Conservation (phyloP, 2,888 invertebrate species). For the Nephrocerus scutellatus region DNA sequence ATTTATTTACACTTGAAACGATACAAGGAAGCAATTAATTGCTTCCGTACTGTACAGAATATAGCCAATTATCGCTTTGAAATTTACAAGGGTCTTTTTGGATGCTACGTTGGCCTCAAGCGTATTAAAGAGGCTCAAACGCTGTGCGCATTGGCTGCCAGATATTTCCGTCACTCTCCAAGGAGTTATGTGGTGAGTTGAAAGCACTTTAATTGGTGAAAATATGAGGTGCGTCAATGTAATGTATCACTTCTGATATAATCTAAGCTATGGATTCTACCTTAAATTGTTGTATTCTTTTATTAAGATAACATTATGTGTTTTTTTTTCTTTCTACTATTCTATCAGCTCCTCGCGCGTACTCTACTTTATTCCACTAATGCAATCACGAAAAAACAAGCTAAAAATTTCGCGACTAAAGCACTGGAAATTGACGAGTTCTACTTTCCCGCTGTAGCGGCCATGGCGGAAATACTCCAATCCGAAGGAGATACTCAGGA, state of each 20-base stretch:
- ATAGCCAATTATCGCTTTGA: conserved; percentile 51
- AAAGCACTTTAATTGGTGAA: too few relatives aligned
- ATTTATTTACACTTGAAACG: conserved; percentile 38
- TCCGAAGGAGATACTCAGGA: conserved; percentile 59
- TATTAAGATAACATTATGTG: not conserved
- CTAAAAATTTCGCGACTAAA: conserved; percentile 64
- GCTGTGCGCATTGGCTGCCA: conserved; percentile 64
- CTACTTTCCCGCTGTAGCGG: conserved; percentile 65
- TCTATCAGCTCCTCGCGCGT: conserved; percentile 63
- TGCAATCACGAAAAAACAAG: conserved; percentile 50
- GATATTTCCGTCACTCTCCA: conserved; percentile 64
- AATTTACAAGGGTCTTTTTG: conserved; percentile 69
- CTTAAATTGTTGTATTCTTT: too few relatives aligned
- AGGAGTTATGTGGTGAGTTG: conserved; percentile 61
- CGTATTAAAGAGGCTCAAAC: conserved; percentile 65
- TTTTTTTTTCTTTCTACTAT: not conserved
- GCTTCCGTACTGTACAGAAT: conserved; percentile 35
- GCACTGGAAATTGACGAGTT: conserved; percentile 64
- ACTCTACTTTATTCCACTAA: conserved; percentile 59
- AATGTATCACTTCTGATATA: too few relatives aligned
- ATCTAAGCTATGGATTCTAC: too few relatives aligned
- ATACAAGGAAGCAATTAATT: conserved; percentile 36
- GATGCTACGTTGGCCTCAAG: conserved; percentile 63
- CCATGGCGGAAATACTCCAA: conserved; percentile 64
- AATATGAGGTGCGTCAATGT: too few relatives aligned